Evolutionary conservation across 2,888 invertebrate genomes (phyloP), one percentile per base, ranked within the genome.

Genomic region (Pelosia muscerda): DNA sequence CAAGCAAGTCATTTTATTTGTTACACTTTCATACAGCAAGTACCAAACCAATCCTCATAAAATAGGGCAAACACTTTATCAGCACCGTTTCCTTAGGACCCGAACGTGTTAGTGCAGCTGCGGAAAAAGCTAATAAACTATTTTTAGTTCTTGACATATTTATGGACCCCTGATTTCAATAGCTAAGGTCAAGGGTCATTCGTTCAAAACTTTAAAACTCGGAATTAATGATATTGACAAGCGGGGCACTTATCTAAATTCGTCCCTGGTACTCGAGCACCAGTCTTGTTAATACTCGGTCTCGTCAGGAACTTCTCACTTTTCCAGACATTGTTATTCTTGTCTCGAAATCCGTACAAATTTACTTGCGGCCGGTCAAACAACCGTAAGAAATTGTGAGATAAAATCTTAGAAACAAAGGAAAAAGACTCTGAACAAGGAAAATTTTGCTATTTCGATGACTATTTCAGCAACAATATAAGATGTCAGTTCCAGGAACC

Each of bases 291-390:
- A 86, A 84, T 84, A 80, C 76, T 66, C 73, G 72, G 78, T 78
- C 75, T 82, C 78, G 78, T 81, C 77, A 65, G 71, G 69, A 80
- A 84, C 75, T 83, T 83, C 82, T 81, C 73, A 79, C 81, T 84
- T 84, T 79, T 78, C 73, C 64, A 68, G 76, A 80, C 79, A 79
- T 83, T 83, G 81, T 83, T 84, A 84, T 84, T 84, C 82, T 75
- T 79, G 84, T 78, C 81, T 78, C 72, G 74, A 66, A 76, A 74
- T 74, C 73, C 72, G 69, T 63, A 68, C 69, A 80, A 84, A 84
- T 85, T 80, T 77, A 81, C 78, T 82, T 77, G 73, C 66, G 38
- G 34, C 58, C 28, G 56, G 34, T 23, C 25, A 13, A 62, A 25
- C 64, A 31, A 63, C 65, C 64, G 66, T 75, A 72, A 74, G 75